These are phyloP conservation scores for Catharus minimus DNA, from an alignment of 2,113 vertebrate genomes.

Conservation along the genomic window DNA sequence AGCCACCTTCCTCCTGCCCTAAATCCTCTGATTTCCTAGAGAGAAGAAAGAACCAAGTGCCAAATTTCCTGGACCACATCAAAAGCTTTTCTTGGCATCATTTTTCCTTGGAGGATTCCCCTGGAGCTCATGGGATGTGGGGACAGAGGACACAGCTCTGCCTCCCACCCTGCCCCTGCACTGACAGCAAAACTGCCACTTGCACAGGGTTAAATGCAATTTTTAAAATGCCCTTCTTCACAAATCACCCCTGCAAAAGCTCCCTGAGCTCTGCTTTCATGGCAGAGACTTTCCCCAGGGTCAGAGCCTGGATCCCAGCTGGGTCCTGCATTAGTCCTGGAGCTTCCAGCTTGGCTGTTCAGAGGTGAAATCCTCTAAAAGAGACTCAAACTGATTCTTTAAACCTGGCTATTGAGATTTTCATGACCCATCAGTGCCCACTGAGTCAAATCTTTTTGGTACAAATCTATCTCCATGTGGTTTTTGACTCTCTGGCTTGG, in stretches of 20 bases:
- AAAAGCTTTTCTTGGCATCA: neutral
- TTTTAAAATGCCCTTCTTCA: neutral
- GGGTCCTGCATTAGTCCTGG: neutral
- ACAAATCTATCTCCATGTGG: neutral
- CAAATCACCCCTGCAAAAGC: neutral
- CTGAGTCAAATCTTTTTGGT: neutral
- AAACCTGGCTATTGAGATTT: neutral
- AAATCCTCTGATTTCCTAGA: neutral
- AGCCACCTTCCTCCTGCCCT: neutral
- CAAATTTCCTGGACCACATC: neutral
- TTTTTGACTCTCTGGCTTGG: neutral
- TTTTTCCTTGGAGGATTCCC: neutral
- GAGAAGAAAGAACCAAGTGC: neutral
- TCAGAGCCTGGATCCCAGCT: neutral
- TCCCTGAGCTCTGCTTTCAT: neutral
- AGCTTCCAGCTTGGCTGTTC: neutral
- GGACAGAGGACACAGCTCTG: neutral
- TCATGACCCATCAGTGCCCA: neutral
- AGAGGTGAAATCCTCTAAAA: neutral
- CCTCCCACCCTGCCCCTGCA: neutral
- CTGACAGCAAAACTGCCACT: rapidly evolving
- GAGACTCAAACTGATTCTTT: neutral
- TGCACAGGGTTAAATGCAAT: neutral
- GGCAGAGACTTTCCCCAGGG: rapidly evolving
- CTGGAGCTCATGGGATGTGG: rapidly evolving